phyloP scores from a whole-genome alignment of 2,888 invertebrate genomes.

The Pharmacophagus antenor region DNA sequence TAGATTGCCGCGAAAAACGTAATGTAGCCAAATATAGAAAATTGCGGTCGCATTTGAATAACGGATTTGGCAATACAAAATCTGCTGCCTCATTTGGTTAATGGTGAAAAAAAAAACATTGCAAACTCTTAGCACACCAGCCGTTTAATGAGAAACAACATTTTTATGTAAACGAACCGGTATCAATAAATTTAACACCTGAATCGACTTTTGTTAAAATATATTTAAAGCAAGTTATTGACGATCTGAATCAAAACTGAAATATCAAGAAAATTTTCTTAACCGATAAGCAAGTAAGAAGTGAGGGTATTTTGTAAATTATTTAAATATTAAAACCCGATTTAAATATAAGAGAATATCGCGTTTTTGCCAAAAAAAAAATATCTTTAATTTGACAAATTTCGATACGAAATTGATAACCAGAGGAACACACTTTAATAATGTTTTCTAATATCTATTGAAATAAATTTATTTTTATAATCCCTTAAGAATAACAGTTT shows the following conservation, averaged over 20 bases:
- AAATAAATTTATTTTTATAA: too few species aligned
- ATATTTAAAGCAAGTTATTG: too few species aligned
- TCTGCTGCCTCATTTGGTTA: constrained; percentile 46
- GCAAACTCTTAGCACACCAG: background rate
- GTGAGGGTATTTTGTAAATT: too few species aligned
- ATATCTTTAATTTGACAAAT: too few species aligned
- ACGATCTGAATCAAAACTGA: background rate
- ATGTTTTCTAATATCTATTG: too few species aligned
- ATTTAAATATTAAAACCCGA: too few species aligned
- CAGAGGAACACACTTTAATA: too few species aligned
- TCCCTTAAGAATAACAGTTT: too few species aligned
- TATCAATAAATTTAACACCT: constrained; percentile 22
- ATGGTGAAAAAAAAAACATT: constrained; percentile 22
- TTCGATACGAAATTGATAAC: too few species aligned
- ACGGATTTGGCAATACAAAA: constrained; percentile 56
- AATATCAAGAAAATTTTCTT: background rate
- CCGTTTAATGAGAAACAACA: constrained; percentile 13
- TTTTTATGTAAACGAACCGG: constrained; percentile 12
- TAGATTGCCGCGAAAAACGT: constrained; percentile 51
- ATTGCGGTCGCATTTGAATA: constrained; percentile 53
- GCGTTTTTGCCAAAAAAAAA: too few species aligned
- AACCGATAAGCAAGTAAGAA: too few species aligned
- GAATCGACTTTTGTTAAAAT: background rate
- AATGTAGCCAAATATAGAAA: constrained; percentile 49
- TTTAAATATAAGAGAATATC: too few species aligned